Base-by-base conservation (phyloP, 2,797 vertebrate species). In the Lutjanus campechanus region DNA sequence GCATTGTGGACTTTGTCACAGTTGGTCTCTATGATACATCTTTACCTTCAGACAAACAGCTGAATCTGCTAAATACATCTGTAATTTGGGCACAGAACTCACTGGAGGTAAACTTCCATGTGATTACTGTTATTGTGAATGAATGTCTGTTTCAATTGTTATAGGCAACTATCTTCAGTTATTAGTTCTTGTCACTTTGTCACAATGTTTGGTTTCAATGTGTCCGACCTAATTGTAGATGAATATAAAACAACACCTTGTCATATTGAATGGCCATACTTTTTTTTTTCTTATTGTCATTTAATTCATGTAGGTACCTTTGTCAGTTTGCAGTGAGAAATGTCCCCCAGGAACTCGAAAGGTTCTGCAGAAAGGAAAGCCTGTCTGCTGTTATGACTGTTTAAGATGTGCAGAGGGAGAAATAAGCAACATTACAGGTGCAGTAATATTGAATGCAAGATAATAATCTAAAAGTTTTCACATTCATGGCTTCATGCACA, bases 1-100 rank as follows among this genome's bases (percentile, higher is more conserved):
- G 84, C 47, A 75, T 67, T 2, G 73, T 91, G 70, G 79, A 85
- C 25, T 91, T 94, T 86, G 88, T 88, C 11, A 86, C 79, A 53
- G 51, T 53, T 5, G 51, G 51, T 53, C 51, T 53, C 20, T 20
- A 53, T 53, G 51, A 53, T 53, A 1, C 51, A 53, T 53, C 51
- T 53, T 53, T 53, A 20, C 51, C 51, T 53, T 10, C n/a, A 11
- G 51, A 53, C 8, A 13, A 46, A 46, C 44, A 46, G 12, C 44
- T 46, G 44, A 46, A 46, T 15, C 44, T 46, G 44, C 44, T 11
- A 20, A 53, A 53, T 53, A 20, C 20, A 11, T 20, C 51, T 20
- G 1, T 53, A 11, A 11, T 20, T 5, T 53, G 51, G 51, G n/a
- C 51, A 53, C 51, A 20, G 51, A 53, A 53, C 51, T 53, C 51